These are phyloP conservation scores for Eublepharis macularius DNA, from an alignment of 2,113 vertebrate species.

Conservation along the genomic window DNA sequence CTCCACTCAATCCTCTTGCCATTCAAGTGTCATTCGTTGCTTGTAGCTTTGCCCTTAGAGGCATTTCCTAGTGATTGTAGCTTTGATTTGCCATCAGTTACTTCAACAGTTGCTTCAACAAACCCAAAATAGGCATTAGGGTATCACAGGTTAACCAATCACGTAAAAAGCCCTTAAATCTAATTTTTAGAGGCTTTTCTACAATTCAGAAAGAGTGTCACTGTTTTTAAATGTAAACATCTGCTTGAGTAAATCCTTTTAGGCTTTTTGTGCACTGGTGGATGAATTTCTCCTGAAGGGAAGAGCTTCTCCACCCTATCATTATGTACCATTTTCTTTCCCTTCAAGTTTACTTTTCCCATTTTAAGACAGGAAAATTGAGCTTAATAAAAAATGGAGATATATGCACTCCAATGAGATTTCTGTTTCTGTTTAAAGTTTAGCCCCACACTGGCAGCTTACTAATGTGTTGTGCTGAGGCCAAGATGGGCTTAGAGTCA, in stretches of 20 bases:
- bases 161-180: background rate
- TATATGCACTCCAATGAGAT: slow-evolving; percentile 13
- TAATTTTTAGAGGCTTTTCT: background rate
- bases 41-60: no score
- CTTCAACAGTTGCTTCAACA: background rate
- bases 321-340: background rate
- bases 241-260: background rate
- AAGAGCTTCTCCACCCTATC: background rate
- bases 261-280: background rate
- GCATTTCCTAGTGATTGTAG: background rate
- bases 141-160: background rate
- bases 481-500: slow-evolving; percentile 28
- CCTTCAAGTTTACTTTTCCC: background rate
- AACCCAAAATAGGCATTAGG: background rate
- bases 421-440: slow-evolving; percentile 12
- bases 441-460: slow-evolving; percentile 9
- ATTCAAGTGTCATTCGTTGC: no score
- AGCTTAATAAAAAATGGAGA: slow-evolving; percentile 27
- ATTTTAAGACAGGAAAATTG: slow-evolving; percentile 6
- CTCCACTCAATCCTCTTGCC: no score
- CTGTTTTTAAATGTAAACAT: background rate
- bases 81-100: background rate
- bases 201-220: background rate
- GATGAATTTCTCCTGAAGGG: background rate
- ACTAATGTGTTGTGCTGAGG: slow-evolving; percentile 2